These are phyloP conservation scores for Pangasius sanitwongsei DNA, from an alignment of 2,797 vertebrate species.

Conservation along the genomic window DNA sequence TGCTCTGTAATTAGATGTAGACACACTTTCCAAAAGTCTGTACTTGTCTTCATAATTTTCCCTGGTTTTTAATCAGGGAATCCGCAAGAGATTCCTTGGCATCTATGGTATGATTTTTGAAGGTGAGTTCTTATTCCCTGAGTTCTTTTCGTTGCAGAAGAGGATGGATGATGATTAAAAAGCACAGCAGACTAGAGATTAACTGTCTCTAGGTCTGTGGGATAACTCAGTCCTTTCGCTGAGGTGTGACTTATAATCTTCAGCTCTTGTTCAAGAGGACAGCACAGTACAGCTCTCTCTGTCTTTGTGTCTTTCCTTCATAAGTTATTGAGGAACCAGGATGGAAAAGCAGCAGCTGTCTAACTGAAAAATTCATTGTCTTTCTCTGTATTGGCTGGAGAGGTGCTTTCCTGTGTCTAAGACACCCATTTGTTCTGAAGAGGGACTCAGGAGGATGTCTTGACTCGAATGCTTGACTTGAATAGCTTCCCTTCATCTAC, in stretches of 20 bases:
- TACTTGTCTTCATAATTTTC: neutral
- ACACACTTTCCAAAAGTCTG: neutral
- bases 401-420: neutral
- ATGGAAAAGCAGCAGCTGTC: constrained; percentile 5
- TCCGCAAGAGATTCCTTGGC: neutral
- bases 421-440: neutral
- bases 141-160: neutral
- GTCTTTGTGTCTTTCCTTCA: neutral
- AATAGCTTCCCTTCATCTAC: constrained; percentile 7
- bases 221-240: constrained; percentile 25
- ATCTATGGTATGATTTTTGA: neutral
- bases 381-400: neutral
- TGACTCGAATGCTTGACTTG: constrained; percentile 2
- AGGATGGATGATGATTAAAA: neutral
- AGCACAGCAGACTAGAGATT: neutral
- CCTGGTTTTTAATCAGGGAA: neutral
- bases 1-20: constrained; percentile 6
- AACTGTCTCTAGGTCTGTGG: neutral
- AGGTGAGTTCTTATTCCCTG: neutral
- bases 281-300: constrained; percentile 10
- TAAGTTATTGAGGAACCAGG: neutral
- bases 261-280: constrained; percentile 35
- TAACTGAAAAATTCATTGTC: neutral
- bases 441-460: constrained; percentile 2
- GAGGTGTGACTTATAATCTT: constrained; percentile 11